These are phyloP conservation scores for Cactoblastis cactorum DNA, from an alignment of 2,888 invertebrate genomes.

Conservation along the genomic window DNA sequence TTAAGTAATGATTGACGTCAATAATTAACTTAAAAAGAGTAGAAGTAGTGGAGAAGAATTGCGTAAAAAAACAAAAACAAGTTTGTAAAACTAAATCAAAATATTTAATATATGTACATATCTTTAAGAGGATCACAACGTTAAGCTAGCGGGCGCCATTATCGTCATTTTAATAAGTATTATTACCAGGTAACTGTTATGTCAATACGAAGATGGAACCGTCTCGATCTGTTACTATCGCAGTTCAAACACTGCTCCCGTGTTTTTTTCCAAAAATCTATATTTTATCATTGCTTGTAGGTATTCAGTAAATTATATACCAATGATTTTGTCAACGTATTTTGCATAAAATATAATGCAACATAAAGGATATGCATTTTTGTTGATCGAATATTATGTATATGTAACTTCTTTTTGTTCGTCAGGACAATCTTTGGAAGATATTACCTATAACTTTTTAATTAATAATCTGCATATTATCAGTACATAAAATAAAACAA, in stretches of 20 bases:
- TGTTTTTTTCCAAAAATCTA: constrained; percentile 15
- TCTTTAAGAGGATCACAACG: background rate
- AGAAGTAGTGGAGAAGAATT: too few species aligned
- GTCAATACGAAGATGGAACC: constrained; percentile 27
- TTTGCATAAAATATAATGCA: background rate
- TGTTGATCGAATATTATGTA: too few species aligned
- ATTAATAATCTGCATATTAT: too few species aligned
- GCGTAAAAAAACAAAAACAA: too few species aligned
- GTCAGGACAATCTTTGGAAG: too few species aligned
- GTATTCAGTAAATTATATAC: background rate
- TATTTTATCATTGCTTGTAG: constrained; percentile 17
- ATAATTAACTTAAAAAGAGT: too few species aligned
- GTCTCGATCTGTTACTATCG: constrained; percentile 25
- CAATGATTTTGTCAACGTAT: background rate
- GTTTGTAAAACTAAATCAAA: background rate
- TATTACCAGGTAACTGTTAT: constrained; percentile 33
- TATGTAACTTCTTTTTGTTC: too few species aligned
- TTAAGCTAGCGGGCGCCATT: constrained; percentile 32
- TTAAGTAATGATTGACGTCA: too few species aligned
- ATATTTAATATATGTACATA: background rate
- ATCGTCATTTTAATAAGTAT: constrained; percentile 42
- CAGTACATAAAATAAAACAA: too few species aligned
- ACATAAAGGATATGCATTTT: background rate
- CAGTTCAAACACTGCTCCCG: constrained; percentile 28
- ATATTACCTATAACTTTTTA: too few species aligned